Conservation (phyloP, 2,797 vertebrate genomes). For the Fundulus diaphanus region DNA sequence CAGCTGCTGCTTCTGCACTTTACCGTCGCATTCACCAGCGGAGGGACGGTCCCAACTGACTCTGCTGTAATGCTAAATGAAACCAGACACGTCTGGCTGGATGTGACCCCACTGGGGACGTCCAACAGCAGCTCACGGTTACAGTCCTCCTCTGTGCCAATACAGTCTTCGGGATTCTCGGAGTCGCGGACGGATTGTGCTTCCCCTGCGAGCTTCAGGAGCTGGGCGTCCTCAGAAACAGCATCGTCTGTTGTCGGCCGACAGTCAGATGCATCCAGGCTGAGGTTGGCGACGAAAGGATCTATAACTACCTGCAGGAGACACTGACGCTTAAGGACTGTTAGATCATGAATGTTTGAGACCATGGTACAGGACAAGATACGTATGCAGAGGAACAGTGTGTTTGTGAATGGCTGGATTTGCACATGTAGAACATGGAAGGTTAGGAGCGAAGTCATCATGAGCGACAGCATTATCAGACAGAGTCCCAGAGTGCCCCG, state of each 20-base stretch:
- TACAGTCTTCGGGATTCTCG: background rate
- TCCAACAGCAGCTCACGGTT: conserved; percentile 28
- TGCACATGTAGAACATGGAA: no score
- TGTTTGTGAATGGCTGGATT: no score
- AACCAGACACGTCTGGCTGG: conserved; percentile 9
- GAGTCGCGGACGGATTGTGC: background rate
- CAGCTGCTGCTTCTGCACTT: conserved; percentile 53
- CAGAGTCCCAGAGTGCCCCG: no score
- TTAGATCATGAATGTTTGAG: background rate
- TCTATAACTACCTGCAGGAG: conserved; percentile 49
- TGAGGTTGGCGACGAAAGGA: conserved; percentile 34
- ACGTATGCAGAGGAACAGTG: no score
- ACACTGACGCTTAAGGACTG: background rate
- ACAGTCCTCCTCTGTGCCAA: background rate
- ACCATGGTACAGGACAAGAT: background rate
- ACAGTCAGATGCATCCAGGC: conserved; percentile 22
- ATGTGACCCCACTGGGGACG: conserved; percentile 19
- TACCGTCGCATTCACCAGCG: conserved; percentile 40
- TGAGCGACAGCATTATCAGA: no score
- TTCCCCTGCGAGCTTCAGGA: conserved; percentile 34
- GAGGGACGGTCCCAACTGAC: conserved; percentile 45
- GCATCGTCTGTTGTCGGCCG: conserved; percentile 24
- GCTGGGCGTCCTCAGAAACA: conserved; percentile 35
- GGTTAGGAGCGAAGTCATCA: no score
- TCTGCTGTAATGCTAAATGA: conserved; percentile 27